Evolutionary conservation across 2,113 vertebrate species (phyloP).

Genomic region (Apaloderma vittatum): DNA sequence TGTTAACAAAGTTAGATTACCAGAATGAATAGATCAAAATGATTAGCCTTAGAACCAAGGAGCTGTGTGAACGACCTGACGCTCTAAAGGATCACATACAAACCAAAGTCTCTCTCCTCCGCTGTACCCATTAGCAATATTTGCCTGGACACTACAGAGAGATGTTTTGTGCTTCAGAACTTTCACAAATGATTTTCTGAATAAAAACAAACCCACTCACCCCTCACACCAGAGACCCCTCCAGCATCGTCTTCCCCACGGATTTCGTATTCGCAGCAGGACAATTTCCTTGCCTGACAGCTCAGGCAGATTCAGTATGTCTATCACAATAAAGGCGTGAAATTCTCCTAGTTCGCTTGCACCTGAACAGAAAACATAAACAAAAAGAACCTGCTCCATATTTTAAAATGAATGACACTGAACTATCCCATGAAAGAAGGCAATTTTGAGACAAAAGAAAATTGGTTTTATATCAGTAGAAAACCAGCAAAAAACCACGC

Average conservation of each 20-base stretch:
- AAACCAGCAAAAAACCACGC: not conserved
- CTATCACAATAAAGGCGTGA: conserved; percentile 90
- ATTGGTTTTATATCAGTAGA: not conserved
- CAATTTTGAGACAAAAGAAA: not conserved
- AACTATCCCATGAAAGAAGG: not conserved
- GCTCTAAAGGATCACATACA: not conserved
- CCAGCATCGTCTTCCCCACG: conserved; percentile 94
- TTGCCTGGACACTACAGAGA: not conserved
- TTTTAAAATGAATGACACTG: not conserved
- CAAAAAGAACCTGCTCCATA: not conserved
- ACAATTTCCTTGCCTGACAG: conserved; percentile 73
- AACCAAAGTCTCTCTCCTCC: not conserved
- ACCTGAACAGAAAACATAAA: conserved; percentile 66
- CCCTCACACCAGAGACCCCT: conserved; percentile 87
- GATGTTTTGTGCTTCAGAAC: not conserved
- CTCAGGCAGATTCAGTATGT: conserved; percentile 80
- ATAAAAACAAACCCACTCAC: conserved; percentile 68
- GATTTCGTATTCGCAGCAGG: conserved; percentile 90
- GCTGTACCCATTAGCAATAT: not conserved
- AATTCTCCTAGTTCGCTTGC: conserved; percentile 85
- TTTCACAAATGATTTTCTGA: not conserved
- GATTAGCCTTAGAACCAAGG: not conserved
- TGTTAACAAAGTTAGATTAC: not conserved
- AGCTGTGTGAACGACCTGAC: not conserved
- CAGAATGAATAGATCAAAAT: not conserved